Base-by-base conservation (phyloP, 2,888 invertebrate genomes). In the Drosophila meridiana region DNA sequence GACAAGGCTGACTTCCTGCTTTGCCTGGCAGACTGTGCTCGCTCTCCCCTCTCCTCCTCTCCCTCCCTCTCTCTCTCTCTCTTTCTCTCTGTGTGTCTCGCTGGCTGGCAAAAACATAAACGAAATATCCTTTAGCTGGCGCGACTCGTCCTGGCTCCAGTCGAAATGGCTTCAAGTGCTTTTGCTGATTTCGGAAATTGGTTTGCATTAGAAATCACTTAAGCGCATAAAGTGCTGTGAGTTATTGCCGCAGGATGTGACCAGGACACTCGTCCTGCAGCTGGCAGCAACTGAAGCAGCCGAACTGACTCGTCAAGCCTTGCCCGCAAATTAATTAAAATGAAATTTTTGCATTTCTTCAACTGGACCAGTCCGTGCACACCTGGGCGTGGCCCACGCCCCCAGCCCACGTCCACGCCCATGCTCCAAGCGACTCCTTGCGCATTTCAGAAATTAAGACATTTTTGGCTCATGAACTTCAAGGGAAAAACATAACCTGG, bases 171-270 rank as follows among this genome's bases (percentile, higher is more conserved):
- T 82, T 80, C 82, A 82, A 89, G 89, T 87, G 87, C 89, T 87
- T 87, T 80, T 89, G 90, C 87, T 89, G 87, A 87, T 89, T 87
- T 88, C 90, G 87, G 90, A 89, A 87, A 87, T 87, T 90, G 90
- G 90, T 89, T 87, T 87, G 87, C 87, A 87, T 87, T 87, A 89
- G 87, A 88, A 87, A 89, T 87, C 87, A 88, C 90, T 87, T 87
- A 86, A 88, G 87, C 87, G 90, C 88, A 87, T 87, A 83, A 87
- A 87, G 86, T 83, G 89, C 88, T 87, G 78, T 86, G 90, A 87
- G 83, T 88, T 88, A 89, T 89, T 83, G 87, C 87, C 87, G 73
- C 86, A 88, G 90, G 90, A 88, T 88, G 87, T 84, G 82, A 78
- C 76, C 80, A 78, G 69, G 69, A 70, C 78, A 65, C 70, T 58